Percentiles rank a stretch among this genome's conserved stretches.
These are phyloP conservation scores for Cynoglossus semilaevis DNA, from an alignment of 2,113 vertebrate species.

Conservation along the genomic window DNA sequence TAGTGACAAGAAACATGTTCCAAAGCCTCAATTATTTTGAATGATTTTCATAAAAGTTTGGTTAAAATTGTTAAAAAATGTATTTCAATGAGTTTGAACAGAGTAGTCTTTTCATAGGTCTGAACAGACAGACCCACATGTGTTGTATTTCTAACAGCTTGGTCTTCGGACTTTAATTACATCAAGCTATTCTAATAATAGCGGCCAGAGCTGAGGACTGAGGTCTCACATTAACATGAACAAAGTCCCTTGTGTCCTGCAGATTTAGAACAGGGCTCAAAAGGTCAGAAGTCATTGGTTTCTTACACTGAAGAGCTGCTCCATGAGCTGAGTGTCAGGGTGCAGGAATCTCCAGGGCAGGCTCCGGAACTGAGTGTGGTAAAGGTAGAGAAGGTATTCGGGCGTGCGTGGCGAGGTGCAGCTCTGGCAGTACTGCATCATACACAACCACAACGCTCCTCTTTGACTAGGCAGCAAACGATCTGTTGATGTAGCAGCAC, in stretches of 20 bases:
- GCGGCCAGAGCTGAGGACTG: constrained; percentile 12
- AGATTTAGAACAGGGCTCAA: constrained; percentile 24
- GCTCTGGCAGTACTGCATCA: constrained; percentile 89
- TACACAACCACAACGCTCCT: constrained; percentile 84
- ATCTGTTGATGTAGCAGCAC: constrained; percentile 69
- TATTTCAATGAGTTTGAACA: too few species aligned
- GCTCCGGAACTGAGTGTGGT: constrained; percentile 82
- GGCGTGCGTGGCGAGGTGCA: constrained; percentile 90
- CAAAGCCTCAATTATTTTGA: too few species aligned
- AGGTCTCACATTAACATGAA: constrained; percentile 40
- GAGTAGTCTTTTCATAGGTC: neutral
- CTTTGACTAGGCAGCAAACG: constrained; percentile 85
- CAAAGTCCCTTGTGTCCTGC: constrained; percentile 20
- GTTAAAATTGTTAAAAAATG: too few species aligned
- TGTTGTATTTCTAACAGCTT: constrained; percentile 12
- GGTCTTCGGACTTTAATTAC: constrained; percentile 17
- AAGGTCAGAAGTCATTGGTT: neutral
- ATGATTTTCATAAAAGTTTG: too few species aligned
- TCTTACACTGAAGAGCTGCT: constrained; percentile 92
- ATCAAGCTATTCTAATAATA: constrained; percentile 40
- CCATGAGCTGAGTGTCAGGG: constrained; percentile 91
- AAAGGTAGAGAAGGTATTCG: constrained; percentile 90
- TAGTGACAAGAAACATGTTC: too few species aligned
- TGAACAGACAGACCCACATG: constrained; percentile 9
- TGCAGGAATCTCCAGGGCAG: constrained; percentile 89